Percentiles rank a stretch among this genome's conserved stretches.
These are phyloP conservation scores for human DNA, from an alignment of 2,113 vertebrate genomes.

Conservation along the genomic window GRCh38 chr14:88339501-88340000, in stretches of 20 bases:
- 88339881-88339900: background rate
- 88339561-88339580: background rate
- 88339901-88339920: background rate
- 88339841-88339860: background rate
- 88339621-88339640: background rate
- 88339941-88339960: background rate
- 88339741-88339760: background rate
- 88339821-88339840: background rate
- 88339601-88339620: background rate
- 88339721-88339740: background rate
- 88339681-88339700: background rate
- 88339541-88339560: background rate
- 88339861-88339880: background rate
- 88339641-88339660: background rate
- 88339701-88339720: background rate
- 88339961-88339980: background rate
- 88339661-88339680: background rate
- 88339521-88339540: background rate
- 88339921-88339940: background rate
- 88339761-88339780: background rate
- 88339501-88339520: background rate
- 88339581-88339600: background rate
- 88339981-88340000: conserved; percentile 45
- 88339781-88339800: background rate
- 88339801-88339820: background rate